Conservation (phyloP, 2,888 invertebrate species). For the Epistrophe eligans region DNA sequence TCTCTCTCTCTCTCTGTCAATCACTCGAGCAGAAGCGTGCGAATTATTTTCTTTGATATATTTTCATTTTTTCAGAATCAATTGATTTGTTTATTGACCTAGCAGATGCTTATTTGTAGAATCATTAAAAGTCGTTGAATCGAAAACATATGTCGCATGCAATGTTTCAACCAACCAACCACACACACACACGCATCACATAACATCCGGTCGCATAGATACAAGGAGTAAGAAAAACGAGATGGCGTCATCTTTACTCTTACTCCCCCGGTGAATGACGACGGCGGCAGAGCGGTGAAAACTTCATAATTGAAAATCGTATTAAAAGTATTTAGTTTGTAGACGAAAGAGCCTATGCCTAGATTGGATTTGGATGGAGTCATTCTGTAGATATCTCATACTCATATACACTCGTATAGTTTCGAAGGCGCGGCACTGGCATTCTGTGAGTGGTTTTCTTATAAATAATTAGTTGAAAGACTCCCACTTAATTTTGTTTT, state of each 20-base stretch:
- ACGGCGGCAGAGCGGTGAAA: background rate
- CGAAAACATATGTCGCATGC: constrained; percentile 53
- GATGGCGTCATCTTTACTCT: constrained; percentile 9
- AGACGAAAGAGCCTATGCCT: background rate
- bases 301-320: constrained; percentile 16
- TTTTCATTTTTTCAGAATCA: constrained; percentile 23
- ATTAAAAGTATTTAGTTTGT: constrained; percentile 13
- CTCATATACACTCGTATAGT: background rate
- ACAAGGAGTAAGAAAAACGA: background rate
- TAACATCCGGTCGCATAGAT: background rate
- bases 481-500: constrained; percentile 18
- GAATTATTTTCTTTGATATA: constrained; percentile 15
- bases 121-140: constrained; percentile 56
- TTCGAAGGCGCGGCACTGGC: constrained; percentile 23
- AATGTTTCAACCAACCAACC: background rate
- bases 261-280: too few relatives aligned
- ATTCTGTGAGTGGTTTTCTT: background rate
- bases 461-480: background rate
- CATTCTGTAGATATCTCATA: background rate
- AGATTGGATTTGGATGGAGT: background rate
- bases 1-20: background rate
- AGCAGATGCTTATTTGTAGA: constrained; percentile 57
- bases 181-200: background rate
- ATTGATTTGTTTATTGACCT: constrained; percentile 57
- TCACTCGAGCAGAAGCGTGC: background rate